phyloP scores from a whole-genome alignment of 2,113 vertebrate species.

The Macrotus californicus region DNA sequence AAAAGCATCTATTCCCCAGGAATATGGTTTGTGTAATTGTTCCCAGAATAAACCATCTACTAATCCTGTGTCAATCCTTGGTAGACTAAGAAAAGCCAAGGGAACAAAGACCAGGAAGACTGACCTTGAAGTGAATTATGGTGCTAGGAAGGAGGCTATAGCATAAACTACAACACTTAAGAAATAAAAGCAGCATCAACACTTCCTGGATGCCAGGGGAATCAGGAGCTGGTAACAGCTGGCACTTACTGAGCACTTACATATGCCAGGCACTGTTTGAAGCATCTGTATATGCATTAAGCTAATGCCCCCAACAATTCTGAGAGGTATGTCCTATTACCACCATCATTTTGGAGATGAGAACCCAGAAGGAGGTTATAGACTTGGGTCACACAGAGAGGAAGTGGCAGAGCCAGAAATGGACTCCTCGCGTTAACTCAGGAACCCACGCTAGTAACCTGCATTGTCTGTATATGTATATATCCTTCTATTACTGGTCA shows the following conservation, averaged over 20 bases:
- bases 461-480: background rate
- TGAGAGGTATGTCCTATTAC: background rate
- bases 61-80: background rate
- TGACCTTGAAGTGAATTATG: background rate
- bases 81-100: background rate
- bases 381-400: background rate
- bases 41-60: background rate
- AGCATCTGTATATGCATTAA: background rate
- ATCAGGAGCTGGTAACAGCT: background rate
- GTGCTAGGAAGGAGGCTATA: background rate
- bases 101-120: conserved; percentile 16
- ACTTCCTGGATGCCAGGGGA: background rate
- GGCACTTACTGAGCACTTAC: background rate
- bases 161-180: background rate
- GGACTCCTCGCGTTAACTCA: background rate
- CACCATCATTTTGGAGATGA: background rate
- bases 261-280: background rate
- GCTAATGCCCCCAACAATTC: background rate
- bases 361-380: background rate
- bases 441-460: background rate
- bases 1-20: background rate
- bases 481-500: background rate
- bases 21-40: background rate
- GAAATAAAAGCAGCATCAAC: background rate
- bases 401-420: background rate